A percentile compares a stretch with the other conserved stretches of the same genome.
phyloP scores from a whole-genome alignment of 2,113 vertebrate species.

The Scatophagus argus region DNA sequence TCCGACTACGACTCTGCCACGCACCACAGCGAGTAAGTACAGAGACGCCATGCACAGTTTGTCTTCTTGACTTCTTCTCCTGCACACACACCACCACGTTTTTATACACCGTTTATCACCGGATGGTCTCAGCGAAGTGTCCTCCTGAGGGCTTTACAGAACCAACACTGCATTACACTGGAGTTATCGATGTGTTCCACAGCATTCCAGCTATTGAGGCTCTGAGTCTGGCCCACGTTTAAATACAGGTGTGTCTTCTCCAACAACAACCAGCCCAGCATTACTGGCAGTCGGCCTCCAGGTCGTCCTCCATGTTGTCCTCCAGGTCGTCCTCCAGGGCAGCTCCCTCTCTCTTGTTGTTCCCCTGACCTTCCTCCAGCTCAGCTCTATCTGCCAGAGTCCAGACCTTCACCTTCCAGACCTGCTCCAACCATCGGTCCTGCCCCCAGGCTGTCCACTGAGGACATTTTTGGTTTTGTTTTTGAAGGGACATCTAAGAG shows the following conservation, averaged over 20 bases:
- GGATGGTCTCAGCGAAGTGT: neutral
- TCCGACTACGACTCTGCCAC: constrained; percentile 81
- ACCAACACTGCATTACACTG: neutral
- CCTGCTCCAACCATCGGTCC: too few species aligned
- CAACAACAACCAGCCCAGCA: neutral
- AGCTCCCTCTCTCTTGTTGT: too few species aligned
- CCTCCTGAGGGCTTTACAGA: neutral
- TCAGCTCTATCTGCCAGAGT: too few species aligned
- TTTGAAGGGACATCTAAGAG: too few species aligned
- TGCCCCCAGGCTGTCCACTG: too few species aligned
- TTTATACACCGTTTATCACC: neutral
- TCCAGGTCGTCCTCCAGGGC: too few species aligned
- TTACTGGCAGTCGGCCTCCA: too few species aligned
- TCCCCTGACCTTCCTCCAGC: too few species aligned
- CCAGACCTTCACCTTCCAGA: too few species aligned
- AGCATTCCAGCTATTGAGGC: neutral
- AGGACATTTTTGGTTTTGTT: too few species aligned
- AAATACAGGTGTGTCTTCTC: neutral
- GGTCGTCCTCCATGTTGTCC: too few species aligned
- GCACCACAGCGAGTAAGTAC: constrained; percentile 75
- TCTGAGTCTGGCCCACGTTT: neutral
- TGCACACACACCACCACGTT: too few species aligned
- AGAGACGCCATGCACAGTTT: neutral
- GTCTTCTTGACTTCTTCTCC: neutral
- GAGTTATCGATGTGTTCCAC: neutral